These are phyloP conservation scores for Amblyopsis hoosieri DNA, from an alignment of 2,797 vertebrate species.

Conservation along the genomic window DNA sequence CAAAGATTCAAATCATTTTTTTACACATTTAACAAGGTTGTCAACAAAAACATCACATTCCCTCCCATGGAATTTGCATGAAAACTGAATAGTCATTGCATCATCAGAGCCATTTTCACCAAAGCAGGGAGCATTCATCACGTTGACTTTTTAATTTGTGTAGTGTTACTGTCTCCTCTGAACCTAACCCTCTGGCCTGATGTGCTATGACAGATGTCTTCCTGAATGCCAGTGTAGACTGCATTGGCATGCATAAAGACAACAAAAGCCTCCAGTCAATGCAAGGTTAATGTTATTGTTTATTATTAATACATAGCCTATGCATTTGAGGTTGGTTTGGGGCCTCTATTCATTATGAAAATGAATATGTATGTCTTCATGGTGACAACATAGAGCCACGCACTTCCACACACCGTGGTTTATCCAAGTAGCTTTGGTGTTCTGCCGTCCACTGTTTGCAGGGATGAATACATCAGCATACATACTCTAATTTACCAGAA, in stretches of 20 bases:
- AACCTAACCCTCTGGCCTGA: constrained; percentile 48
- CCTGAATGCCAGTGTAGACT: constrained; percentile 44
- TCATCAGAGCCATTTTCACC: constrained; percentile 42
- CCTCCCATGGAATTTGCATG: constrained; percentile 37
- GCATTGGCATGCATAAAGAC: constrained; percentile 58
- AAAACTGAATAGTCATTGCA: constrained; percentile 25
- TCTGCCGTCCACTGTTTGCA: no score
- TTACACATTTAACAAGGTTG: constrained; percentile 43
- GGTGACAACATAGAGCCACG: no score
- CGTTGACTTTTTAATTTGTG: constrained; percentile 61
- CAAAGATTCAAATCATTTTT: constrained; percentile 49
- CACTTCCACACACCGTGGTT: no score
- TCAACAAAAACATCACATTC: constrained; percentile 49
- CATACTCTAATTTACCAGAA: no score
- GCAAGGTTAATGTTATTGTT: constrained; percentile 68
- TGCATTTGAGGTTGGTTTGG: constrained; percentile 31
- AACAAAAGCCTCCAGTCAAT: constrained; percentile 42
- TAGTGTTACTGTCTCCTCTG: constrained; percentile 60
- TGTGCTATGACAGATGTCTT: constrained; percentile 57
- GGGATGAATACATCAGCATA: no score
- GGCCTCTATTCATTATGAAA: no score
- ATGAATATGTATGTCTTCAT: no score
- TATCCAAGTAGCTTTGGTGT: no score
- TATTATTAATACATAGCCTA: constrained; percentile 50
- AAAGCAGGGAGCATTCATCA: constrained; percentile 53